A percentile compares a stretch with the other conserved stretches of the same genome.
Evolutionary conservation across 2,113 vertebrate species (phyloP).

Genomic region (Amphiprion ocellaris): DNA sequence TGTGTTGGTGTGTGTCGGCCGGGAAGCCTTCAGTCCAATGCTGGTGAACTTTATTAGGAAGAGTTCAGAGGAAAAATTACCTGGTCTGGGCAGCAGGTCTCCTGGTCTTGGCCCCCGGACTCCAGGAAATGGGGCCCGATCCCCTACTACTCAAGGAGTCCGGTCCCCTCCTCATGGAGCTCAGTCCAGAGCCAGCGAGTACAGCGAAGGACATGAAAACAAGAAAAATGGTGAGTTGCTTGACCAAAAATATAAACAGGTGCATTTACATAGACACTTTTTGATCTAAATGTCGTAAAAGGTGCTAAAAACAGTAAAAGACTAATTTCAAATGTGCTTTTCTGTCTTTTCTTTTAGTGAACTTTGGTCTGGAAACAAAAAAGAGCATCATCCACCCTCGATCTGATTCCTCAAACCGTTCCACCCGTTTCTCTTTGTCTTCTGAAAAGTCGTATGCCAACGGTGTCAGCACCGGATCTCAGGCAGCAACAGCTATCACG

Average conservation of each 20-base stretch:
- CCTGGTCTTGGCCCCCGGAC: constrained; percentile 66
- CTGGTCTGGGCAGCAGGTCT: constrained; percentile 77
- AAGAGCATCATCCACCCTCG: constrained; percentile 92
- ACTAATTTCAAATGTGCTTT: neutral
- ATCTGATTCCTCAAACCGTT: constrained; percentile 86
- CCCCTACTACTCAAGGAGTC: constrained; percentile 63
- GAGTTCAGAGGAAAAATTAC: constrained; percentile 83
- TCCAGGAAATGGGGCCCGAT: constrained; percentile 73
- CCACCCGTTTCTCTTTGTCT: constrained; percentile 83
- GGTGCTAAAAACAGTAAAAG: neutral
- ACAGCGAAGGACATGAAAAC: constrained; percentile 83
- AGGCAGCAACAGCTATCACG: constrained; percentile 74
- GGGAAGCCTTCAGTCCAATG: constrained; percentile 87
- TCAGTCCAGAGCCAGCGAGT: constrained; percentile 76
- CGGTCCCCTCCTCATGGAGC: constrained; percentile 70
- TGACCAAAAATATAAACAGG: neutral
- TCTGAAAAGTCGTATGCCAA: constrained; percentile 86
- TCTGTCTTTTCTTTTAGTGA: constrained; percentile 76
- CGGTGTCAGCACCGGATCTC: constrained; percentile 42
- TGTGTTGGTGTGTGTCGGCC: constrained; percentile 88
- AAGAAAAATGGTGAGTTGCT: constrained; percentile 78
- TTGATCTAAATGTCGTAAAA: neutral
- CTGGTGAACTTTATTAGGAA: constrained; percentile 82
- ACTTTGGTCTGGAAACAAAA: constrained; percentile 91
- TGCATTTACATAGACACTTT: neutral